These are phyloP conservation scores for Elaphurus davidianus DNA, from an alignment of 2,113 vertebrate genomes.

Conservation along the genomic window DNA sequence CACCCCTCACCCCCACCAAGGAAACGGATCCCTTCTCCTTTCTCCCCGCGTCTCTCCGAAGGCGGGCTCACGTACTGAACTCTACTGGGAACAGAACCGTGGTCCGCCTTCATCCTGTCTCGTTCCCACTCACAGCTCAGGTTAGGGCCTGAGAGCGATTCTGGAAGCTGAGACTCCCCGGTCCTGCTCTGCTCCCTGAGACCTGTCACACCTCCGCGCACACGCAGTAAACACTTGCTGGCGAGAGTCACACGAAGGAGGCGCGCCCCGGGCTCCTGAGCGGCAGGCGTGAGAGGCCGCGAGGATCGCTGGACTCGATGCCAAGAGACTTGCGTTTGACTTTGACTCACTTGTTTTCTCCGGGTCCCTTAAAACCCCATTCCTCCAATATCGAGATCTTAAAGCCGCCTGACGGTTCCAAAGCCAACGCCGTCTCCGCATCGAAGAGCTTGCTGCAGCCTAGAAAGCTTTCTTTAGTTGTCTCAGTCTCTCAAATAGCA, in stretches of 20 bases:
- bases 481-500: not conserved
- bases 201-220: not conserved
- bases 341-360: not conserved
- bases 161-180: not conserved
- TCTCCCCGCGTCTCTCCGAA: not conserved
- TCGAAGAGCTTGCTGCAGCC: rapidly evolving
- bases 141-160: not conserved
- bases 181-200: not conserved
- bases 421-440: not conserved
- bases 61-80: not conserved
- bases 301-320: not conserved
- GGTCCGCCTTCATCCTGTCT: not conserved
- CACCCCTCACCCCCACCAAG: rapidly evolving
- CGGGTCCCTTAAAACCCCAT: not conserved
- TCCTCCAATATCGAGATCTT: not conserved
- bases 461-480: not conserved
- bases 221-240: not conserved
- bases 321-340: not conserved
- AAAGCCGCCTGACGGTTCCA: not conserved
- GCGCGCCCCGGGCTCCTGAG: not conserved
- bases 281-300: not conserved
- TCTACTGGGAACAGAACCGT: too few relatives aligned
- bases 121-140: not conserved
- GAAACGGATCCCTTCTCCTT: not conserved
- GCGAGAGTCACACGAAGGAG: not conserved